phyloP scores from a whole-genome alignment of 2,113 vertebrate species.

The Oncorhynchus gorbuscha region DNA sequence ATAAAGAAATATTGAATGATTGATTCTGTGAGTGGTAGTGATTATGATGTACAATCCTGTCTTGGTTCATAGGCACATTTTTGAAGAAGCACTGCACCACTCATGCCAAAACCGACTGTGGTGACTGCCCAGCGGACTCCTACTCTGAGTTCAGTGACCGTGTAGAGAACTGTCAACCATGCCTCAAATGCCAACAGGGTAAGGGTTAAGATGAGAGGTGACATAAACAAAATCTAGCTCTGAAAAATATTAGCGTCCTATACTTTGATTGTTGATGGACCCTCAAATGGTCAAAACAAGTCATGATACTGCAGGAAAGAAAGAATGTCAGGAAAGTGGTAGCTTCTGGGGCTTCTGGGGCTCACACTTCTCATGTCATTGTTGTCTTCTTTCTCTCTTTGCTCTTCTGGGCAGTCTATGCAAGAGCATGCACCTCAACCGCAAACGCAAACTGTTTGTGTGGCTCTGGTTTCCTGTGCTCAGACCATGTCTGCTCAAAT shows the following conservation, averaged over 20 bases:
- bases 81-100: slow-evolving; percentile 22
- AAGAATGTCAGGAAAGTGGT: not conserved
- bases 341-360: too few relatives aligned
- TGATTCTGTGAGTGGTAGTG: not conserved
- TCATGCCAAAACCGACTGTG: slow-evolving; percentile 19
- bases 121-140: slow-evolving; percentile 4
- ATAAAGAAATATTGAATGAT: not conserved
- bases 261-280: too few relatives aligned
- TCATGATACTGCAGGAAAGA: not conserved
- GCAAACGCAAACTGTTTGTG: slow-evolving; percentile 52
- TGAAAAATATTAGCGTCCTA: too few relatives aligned
- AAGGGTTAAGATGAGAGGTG: slow-evolving; percentile 14
- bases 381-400: slow-evolving; percentile 9
- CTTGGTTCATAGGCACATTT: slow-evolving; percentile 42
- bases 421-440: slow-evolving; percentile 46
- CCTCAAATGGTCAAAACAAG: too few relatives aligned
- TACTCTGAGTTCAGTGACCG: slow-evolving; percentile 1
- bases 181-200: slow-evolving; percentile 54
- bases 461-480: slow-evolving; percentile 57
- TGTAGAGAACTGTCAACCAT: slow-evolving; percentile 42
- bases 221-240: too few relatives aligned
- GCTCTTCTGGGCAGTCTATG: slow-evolving; percentile 40
- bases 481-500: slow-evolving; percentile 38
- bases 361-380: not conserved
- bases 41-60: too few relatives aligned